Conservation (phyloP, 2,888 invertebrate genomes). For the Epinotia demarniana region DNA sequence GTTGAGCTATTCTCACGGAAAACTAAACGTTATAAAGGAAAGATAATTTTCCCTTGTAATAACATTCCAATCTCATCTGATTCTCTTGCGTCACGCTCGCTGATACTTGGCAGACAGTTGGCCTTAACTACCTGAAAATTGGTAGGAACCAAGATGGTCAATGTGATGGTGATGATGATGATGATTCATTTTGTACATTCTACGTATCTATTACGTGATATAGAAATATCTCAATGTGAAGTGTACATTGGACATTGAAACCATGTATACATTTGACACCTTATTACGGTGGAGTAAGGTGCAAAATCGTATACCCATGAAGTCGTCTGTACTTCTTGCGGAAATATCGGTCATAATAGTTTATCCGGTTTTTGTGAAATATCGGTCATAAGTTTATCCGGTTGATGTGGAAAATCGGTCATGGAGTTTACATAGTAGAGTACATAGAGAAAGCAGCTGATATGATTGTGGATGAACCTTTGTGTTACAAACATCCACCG, state of each 20-base stretch:
- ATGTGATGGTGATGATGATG: no score
- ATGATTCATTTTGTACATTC: no score
- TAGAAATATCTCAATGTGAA: not conserved
- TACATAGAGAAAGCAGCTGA: not conserved
- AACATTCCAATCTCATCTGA: not conserved
- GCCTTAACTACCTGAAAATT: not conserved
- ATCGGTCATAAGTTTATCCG: not conserved
- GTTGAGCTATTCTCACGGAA: not conserved
- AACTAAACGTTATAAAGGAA: not conserved
- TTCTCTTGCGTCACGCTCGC: not conserved
- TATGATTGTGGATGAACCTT: not conserved
- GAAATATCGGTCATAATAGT: slow-evolving; percentile 1
- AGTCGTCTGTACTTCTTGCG: not conserved
- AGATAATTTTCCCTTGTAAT: not conserved
- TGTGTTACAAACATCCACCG: no score
- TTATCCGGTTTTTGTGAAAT: not conserved
- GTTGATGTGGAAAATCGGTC: no score
- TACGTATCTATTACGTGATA: not conserved
- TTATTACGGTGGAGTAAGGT: not conserved
- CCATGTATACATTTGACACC: no score
- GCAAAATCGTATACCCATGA: not conserved
- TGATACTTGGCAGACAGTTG: not conserved
- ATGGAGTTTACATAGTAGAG: no score
- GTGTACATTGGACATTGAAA: not conserved
- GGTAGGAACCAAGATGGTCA: no score